Conservation (phyloP, 2,797 vertebrate species). For the Pristis pectinata region DNA sequence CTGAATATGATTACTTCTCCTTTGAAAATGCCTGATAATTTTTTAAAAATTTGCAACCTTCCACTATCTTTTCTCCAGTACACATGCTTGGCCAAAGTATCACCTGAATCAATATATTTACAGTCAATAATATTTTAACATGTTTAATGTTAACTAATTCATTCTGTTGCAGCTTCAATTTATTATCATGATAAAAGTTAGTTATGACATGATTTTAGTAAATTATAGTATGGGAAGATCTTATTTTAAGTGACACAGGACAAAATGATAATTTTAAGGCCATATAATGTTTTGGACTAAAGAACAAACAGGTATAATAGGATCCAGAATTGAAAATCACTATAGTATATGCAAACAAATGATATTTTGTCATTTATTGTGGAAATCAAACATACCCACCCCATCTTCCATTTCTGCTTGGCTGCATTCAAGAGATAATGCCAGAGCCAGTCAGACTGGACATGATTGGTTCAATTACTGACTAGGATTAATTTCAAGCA, state of each 20-base stretch:
- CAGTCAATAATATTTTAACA: background rate
- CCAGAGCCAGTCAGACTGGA: too few relatives aligned
- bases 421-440: too few relatives aligned
- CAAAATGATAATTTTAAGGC: background rate
- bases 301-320: background rate
- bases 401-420: too few relatives aligned
- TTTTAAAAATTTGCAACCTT: background rate
- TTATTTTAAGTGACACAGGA: background rate
- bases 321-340: background rate
- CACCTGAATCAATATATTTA: background rate
- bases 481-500: too few relatives aligned
- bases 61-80: background rate
- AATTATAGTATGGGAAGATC: background rate
- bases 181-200: background rate
- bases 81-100: background rate
- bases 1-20: background rate
- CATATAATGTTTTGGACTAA: background rate
- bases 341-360: background rate
- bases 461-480: too few relatives aligned
- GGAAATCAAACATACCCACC: background rate
- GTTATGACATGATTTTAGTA: background rate
- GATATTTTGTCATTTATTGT: background rate
- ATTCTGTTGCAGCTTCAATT: background rate
- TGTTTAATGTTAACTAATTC: background rate
- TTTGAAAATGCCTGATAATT: background rate